These are phyloP conservation scores for Anguilla marmorata DNA, from an alignment of 2,797 vertebrate species.

Conservation along the genomic window DNA sequence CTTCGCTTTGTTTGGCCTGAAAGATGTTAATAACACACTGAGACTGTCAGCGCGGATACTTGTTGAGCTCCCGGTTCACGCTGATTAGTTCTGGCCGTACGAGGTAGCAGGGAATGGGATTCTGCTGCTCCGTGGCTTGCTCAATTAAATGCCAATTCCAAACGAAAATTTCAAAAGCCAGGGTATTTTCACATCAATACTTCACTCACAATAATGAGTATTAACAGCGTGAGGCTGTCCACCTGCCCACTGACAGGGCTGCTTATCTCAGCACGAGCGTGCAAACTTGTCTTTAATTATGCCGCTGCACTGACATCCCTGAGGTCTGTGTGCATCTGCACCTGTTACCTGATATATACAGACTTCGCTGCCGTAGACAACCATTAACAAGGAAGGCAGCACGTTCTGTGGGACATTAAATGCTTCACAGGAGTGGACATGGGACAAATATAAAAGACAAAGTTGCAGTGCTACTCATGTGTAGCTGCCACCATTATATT, in stretches of 20 bases:
- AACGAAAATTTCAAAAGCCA: not conserved
- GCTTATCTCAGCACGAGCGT: not conserved
- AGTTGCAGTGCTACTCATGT: too few relatives aligned
- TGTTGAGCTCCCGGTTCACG: not conserved
- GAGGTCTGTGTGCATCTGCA: not conserved
- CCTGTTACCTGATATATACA: not conserved
- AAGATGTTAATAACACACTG: not conserved
- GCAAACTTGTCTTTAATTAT: constrained; percentile 3
- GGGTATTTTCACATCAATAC: not conserved
- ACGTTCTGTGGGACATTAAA: not conserved
- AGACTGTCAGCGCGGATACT: constrained; percentile 3
- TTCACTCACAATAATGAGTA: not conserved
- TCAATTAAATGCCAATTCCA: constrained; percentile 1
- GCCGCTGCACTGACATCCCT: not conserved
- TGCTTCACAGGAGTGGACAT: too few relatives aligned
- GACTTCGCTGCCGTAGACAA: not conserved
- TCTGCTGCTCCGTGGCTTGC: not conserved
- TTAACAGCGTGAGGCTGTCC: not conserved
- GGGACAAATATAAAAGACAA: too few relatives aligned
- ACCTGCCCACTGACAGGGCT: not conserved
- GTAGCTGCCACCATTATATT: too few relatives aligned
- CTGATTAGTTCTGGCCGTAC: not conserved
- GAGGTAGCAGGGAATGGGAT: not conserved
- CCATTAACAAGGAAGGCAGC: not conserved
- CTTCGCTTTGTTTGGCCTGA: not conserved